Percentiles rank a stretch among this genome's conserved stretches.
Evolutionary conservation across 2,113 vertebrate species (phyloP).

Genomic region (Hiodon tergisus): DNA sequence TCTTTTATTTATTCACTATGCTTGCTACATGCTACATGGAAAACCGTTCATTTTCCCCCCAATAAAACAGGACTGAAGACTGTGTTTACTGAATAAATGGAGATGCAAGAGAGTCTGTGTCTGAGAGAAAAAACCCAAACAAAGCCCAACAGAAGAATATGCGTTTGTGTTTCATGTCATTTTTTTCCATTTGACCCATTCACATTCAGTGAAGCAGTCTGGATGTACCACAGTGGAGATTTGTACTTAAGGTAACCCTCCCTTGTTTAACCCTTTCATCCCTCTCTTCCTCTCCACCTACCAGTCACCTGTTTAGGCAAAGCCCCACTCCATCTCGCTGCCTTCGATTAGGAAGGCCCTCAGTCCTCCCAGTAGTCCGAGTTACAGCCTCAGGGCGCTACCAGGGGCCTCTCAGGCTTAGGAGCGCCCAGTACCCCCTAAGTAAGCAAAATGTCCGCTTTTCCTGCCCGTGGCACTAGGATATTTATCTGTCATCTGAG

Average conservation of each 20-base stretch:
- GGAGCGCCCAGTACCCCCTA: background rate
- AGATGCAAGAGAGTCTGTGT: too few species aligned
- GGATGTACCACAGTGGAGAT: too few species aligned
- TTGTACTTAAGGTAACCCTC: too few species aligned
- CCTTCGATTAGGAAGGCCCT: background rate
- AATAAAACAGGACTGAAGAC: too few species aligned
- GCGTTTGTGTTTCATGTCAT: too few species aligned
- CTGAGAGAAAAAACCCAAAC: background rate
- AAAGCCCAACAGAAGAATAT: too few species aligned
- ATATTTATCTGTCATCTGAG: slow-evolving; percentile 8
- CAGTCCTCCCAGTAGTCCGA: background rate
- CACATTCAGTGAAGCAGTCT: background rate
- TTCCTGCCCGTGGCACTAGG: background rate
- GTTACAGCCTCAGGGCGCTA: background rate
- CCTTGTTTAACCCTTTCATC: background rate
- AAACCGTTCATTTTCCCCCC: too few species aligned
- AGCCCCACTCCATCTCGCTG: background rate
- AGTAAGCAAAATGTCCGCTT: background rate
- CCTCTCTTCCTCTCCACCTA: background rate
- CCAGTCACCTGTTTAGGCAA: background rate
- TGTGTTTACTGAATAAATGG: too few species aligned
- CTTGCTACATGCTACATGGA: too few species aligned
- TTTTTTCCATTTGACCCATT: background rate
- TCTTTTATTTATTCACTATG: too few species aligned
- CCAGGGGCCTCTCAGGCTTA: background rate